Base-by-base conservation (phyloP, 2,888 invertebrate species). In the Drosophila testacea region DNA sequence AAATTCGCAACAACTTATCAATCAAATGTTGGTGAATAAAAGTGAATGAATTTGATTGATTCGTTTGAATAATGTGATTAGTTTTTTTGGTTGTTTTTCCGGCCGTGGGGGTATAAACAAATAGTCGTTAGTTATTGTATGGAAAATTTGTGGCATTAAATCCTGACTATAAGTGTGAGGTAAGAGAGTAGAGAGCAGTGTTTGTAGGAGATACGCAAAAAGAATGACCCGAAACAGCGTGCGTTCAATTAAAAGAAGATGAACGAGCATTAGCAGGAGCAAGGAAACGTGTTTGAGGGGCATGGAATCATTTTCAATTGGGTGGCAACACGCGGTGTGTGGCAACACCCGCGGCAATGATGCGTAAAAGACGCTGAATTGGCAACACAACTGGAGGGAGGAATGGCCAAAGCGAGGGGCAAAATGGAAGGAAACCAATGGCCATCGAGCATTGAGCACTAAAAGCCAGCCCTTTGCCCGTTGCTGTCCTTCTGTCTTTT, bases 171-270 rank as follows among this genome's bases (percentile, higher is more conserved):
- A n/a, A n/a, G 42, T 44, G 42, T 7, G n/a, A 9, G 11, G 1
- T 4, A n/a, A 4, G 10, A 34, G 7, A 6, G 28, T 30, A 16
- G 42, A 16, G 9, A 48, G 9, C 16, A 11, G 2, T 16, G 11
- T 10, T n/a, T 30, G 46, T 9, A 27, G 39, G 7, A 52, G 27
- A 36, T 46, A 41, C 22, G 34, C 46, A 50, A 55, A 46, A 44
- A 28, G 36, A 48, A 39, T 51, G 60, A 47, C 48, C 47, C 54
- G 34, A 63, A 57, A 66, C 47, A 62, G 64, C 66, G 77, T 77
- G 77, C 70, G 74, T 79, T 79, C 80, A 79, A 79, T 79, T 79
- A 79, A 79, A 70, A 57, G 80, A 74, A 77, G 74, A 77, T 77
- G 70, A 77, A 77, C 70, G 77, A 77, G 74, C 77, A 44, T 61